Base-by-base conservation (phyloP, 2,113 vertebrate genomes). In the Micronycteris hirsuta region DNA sequence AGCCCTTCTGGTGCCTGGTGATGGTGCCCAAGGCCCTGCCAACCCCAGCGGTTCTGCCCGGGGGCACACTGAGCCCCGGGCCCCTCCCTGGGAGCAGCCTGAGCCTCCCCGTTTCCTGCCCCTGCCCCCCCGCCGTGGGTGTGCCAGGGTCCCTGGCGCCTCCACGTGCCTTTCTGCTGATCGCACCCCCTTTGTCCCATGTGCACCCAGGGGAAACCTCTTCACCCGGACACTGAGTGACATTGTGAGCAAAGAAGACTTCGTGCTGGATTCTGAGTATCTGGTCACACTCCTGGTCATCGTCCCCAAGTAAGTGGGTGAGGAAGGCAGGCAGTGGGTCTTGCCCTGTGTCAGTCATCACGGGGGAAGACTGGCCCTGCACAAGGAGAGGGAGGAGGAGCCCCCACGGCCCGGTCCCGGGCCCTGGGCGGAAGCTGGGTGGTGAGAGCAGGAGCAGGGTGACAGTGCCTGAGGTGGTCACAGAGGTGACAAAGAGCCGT, bases 201-300 rank as follows among this genome's bases (percentile, higher is more conserved):
- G 0, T 58, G 70, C 86, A 61, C 2, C 0, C 86, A 99, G 99
- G 97, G 99, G 99, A 68, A 99, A 98, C 97, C 98, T 99, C 94
- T 98, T 99, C 96, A 99, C 99, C 7, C 97, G 99, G 86, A 98
- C 98, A 1, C 98, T 99, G 93, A 98, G 98, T 8, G 99, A 98
- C 70, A 98, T 99, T 0, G 98, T 99, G 89, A 99, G 97, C 97
- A 99, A 99, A 97, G 99, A 99, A 38, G 99, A 99, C 97, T 98
- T 99, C 61, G 99, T 99, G 92, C 97, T 99, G 96, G 98, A 99
- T 94, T 99, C 99, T 0, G 99, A 99, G 97, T 99, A 99, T 95
- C 99, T 99, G 74, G 98, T 99, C 96, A 99, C 99, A 0, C 98
- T 99, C 4, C 98, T 99, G 56, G 99, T 99, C 4, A 98, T 99